Evolutionary conservation across 2,888 invertebrate genomes (phyloP).

Genomic region (Agonum fuliginosum): DNA sequence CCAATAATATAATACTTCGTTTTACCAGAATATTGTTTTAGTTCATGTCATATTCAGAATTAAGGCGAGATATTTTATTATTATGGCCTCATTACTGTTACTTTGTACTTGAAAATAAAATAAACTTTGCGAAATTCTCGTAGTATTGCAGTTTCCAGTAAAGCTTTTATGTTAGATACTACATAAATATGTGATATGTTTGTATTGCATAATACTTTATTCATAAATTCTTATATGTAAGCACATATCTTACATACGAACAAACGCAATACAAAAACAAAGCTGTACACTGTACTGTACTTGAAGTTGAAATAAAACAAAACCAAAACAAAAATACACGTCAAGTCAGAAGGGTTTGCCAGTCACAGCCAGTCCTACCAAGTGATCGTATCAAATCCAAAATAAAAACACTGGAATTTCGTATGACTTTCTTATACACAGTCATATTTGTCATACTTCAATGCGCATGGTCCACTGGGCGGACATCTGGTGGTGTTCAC

Average conservation of each 20-base stretch:
- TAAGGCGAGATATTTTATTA: too few species aligned
- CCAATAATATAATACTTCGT: too few species aligned
- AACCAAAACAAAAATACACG: neutral
- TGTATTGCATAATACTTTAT: too few species aligned
- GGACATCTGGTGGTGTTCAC: slow-evolving; percentile 11
- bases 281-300: neutral
- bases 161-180: too few species aligned
- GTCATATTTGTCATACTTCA: slow-evolving; percentile 33
- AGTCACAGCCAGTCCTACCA: slow-evolving; percentile 9
- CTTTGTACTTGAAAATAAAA: too few species aligned
- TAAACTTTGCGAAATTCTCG: too few species aligned
- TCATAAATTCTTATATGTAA: too few species aligned
- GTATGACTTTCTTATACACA: neutral
- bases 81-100: too few species aligned
- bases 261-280: slow-evolving; percentile 2
- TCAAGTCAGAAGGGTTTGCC: neutral
- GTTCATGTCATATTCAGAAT: too few species aligned
- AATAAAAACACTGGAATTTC: slow-evolving; percentile 9
- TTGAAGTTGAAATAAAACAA: neutral
- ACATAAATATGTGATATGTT: too few species aligned
- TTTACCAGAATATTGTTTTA: too few species aligned
- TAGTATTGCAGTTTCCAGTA: too few species aligned
- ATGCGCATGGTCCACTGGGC: slow-evolving; percentile 5
- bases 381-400: neutral
- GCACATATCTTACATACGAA: neutral